Base-by-base conservation (phyloP, 2,888 invertebrate species). In the Ecdyonurus torrentis region DNA sequence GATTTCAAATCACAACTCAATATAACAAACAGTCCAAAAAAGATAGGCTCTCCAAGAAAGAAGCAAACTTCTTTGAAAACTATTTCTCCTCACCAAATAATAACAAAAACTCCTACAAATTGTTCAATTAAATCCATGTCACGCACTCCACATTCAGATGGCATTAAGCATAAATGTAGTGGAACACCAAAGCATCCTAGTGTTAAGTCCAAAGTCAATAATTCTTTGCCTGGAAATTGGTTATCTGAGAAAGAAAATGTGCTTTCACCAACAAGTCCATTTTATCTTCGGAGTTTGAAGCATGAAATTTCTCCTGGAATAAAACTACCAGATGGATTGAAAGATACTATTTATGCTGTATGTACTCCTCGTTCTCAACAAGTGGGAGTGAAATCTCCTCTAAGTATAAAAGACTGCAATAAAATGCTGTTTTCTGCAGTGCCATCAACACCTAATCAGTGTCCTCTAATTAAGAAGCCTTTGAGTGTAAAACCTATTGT, bases 21-120 rank as follows among this genome's bases (percentile, higher is more conserved):
- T 52, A 37, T 23, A 15, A 65, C 50, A 19, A 55, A 24, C 1
- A 65, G 65, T 25, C 65, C 66, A 1, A 64, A 63, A 55, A 66
- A 66, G 52, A 63, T 66, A 20, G 63, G 65, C 2, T 61, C 65
- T 25, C 65, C 63, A 22, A 63, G 65, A 60, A 61, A 58, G 18
- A 63, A 37, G 22, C n/a, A 37, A 7, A 58, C 37, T 37, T 5
- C 15, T 10, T 10, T 10, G 15, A 37, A 37, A 37, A 15, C 15
- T 37, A 10, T 15, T 15, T 15, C 37, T 10, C 37, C 37, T 10
- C 7, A 5, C 15, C 5, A 37, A 37, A 37, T 37, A 37, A 15
- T 10, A 15, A 15, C 15, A 5, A 37, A 37, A 37, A 37, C 37
- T 37, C 37, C 37, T 37, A 37, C 5, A 5, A 10, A 5, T 10